Evolutionary conservation across 2,888 invertebrate genomes (phyloP), one percentile per base, ranked within the genome.

Genomic region (Amphimallon solstitiale): DNA sequence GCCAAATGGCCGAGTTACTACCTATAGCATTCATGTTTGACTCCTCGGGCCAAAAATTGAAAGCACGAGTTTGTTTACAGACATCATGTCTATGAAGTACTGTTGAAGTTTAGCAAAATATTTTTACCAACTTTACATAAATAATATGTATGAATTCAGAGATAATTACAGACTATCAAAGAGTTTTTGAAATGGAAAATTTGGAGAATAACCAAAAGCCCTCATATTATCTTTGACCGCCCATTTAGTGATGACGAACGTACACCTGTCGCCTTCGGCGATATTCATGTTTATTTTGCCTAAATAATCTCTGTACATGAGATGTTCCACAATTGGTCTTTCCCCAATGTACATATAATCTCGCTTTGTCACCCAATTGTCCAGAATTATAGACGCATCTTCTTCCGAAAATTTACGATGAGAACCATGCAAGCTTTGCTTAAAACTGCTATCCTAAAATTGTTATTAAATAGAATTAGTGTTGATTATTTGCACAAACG

Each of bases 161-260:
- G 9, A 29, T 67, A 79, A 85, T 88, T 84, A 94, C 93, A 90
- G 85, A 10, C 86, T 85, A 81, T 93, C 89, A 74, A 94, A 91
- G 0, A 89, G 78, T 0, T 76, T 75, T 63, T 84, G 85, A 70
- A 90, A 83, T 19, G 84, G 85, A 59, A 91, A 91, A 12, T 86
- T 84, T 2, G 81, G 82, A 0, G 89, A 88, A 78, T 89, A 94
- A 0, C 88, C 92, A 74, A 94, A 94, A 0, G 90, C 90, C 66
- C 92, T 86, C 17, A 87, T 85, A 70, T 87, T 86, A 38, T 84
- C 86, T 75, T 91, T 85, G 70, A 93, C 89, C 0, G 88, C 82
- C 48, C 88, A 86, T 14, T 89, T 89, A 5, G 92, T 91, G 59
- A 92, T 86, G 0, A 94, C 94, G 76, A 89, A 93, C 0, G 90